phyloP scores from a whole-genome alignment of 2,888 invertebrate genomes.

The Drosophila sordidapex region DNA sequence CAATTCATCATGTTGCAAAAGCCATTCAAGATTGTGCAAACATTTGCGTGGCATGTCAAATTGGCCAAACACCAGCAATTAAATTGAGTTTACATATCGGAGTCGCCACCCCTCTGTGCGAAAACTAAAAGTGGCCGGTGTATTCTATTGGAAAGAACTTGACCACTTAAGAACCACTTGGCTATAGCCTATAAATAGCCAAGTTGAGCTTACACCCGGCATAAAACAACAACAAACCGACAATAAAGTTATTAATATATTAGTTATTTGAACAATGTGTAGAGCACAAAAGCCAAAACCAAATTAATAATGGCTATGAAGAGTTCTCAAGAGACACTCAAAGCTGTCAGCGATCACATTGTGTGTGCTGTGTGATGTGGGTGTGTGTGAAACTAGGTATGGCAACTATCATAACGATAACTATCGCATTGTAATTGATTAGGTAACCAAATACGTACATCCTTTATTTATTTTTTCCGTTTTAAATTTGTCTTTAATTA shows the following conservation, averaged over 20 bases:
- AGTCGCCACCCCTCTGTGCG: constrained; percentile 13
- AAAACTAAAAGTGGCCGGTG: constrained; percentile 33
- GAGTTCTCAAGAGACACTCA: constrained; percentile 44
- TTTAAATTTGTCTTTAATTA: neutral
- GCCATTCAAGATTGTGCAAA: constrained; percentile 49
- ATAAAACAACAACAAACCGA: constrained; percentile 28
- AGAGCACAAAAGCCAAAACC: constrained; percentile 13
- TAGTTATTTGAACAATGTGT: constrained; percentile 46
- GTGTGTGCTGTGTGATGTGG: constrained; percentile 29
- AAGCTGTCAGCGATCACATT: constrained; percentile 50
- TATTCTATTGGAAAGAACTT: constrained; percentile 36
- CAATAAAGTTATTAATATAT: constrained; percentile 50
- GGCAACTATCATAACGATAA: constrained; percentile 15
- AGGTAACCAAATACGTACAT: neutral
- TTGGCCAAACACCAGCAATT: constrained; percentile 9
- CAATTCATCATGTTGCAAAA: constrained; percentile 60
- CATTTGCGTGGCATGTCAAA: constrained; percentile 45
- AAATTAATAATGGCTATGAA: constrained; percentile 39
- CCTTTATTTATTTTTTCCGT: neutral
- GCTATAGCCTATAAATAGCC: constrained; percentile 37
- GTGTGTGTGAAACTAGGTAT: constrained; percentile 46
- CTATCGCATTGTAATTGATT: constrained; percentile 8
- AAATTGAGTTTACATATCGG: constrained; percentile 31
- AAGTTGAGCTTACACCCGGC: constrained; percentile 22
- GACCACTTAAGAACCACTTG: constrained; percentile 11